Percentiles rank a stretch among this genome's conserved stretches.
phyloP scores from a whole-genome alignment of 2,113 vertebrate species.

The Cisticola juncidis region DNA sequence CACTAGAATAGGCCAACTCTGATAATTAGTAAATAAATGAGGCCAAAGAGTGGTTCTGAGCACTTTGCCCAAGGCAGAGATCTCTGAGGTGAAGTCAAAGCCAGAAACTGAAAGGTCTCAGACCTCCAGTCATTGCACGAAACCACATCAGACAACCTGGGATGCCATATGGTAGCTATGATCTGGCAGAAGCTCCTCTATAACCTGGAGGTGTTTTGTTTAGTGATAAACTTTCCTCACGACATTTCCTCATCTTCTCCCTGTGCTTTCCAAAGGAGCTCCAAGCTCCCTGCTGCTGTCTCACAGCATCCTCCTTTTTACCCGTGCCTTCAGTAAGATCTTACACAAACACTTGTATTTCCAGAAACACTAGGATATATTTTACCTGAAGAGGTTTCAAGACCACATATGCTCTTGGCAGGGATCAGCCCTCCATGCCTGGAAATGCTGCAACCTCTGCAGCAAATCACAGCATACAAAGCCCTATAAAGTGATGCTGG shows the following conservation, averaged over 20 bases:
- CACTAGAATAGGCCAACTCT: not conserved
- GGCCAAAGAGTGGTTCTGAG: not conserved
- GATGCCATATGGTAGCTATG: not conserved
- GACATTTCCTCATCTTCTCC: not conserved
- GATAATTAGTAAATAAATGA: not conserved
- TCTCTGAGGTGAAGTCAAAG: not conserved
- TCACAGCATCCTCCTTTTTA: not conserved
- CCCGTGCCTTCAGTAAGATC: not conserved
- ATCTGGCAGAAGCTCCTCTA: not conserved
- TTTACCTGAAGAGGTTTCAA: not conserved
- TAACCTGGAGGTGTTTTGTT: not conserved
- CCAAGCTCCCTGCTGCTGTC: not conserved
- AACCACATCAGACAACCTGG: not conserved
- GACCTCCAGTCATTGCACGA: not conserved
- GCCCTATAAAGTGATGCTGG: not conserved
- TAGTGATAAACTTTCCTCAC: not conserved
- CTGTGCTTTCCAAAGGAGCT: not conserved
- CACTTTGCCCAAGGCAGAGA: not conserved
- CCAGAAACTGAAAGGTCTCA: not conserved
- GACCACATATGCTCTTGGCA: not conserved
- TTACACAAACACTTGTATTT: not conserved
- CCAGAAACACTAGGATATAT: not conserved
- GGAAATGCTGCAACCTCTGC: not conserved
- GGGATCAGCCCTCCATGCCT: not conserved
- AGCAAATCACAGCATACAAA: not conserved